Evolutionary conservation across 2,113 vertebrate species (phyloP).

Genomic region (Cebus imitator): DNA sequence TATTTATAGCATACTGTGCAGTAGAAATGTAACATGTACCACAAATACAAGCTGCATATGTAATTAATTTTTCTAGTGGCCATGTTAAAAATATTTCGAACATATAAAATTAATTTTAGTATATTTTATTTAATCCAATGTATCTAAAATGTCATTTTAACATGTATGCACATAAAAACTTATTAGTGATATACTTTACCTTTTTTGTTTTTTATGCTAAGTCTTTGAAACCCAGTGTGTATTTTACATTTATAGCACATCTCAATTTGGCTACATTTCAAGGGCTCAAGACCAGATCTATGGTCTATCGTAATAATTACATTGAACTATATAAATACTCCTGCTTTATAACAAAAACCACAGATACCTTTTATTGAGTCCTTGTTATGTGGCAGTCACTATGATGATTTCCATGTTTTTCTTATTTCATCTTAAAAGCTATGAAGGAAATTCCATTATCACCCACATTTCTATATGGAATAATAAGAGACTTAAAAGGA

Average conservation of each 20-base stretch:
- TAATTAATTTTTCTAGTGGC: background rate
- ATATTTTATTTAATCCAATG: background rate
- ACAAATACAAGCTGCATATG: background rate
- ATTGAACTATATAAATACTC: background rate
- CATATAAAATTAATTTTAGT: background rate
- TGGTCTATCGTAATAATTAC: background rate
- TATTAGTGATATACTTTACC: background rate
- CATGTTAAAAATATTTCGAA: background rate
- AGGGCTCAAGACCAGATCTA: background rate
- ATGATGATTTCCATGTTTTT: background rate
- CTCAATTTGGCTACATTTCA: background rate
- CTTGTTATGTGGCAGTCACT: background rate
- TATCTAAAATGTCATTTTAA: constrained; percentile 24
- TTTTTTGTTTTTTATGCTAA: background rate
- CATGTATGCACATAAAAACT: background rate
- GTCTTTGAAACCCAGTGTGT: constrained; percentile 2
- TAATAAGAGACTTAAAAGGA: background rate
- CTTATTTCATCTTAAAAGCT: background rate
- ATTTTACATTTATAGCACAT: background rate
- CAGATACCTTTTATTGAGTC: background rate
- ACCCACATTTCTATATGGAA: background rate
- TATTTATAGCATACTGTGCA: background rate
- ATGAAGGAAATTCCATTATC: background rate
- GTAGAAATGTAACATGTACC: background rate
- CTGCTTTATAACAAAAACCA: background rate